phyloP scores from a whole-genome alignment of 2,888 invertebrate species.

The Osmoderma eremita region DNA sequence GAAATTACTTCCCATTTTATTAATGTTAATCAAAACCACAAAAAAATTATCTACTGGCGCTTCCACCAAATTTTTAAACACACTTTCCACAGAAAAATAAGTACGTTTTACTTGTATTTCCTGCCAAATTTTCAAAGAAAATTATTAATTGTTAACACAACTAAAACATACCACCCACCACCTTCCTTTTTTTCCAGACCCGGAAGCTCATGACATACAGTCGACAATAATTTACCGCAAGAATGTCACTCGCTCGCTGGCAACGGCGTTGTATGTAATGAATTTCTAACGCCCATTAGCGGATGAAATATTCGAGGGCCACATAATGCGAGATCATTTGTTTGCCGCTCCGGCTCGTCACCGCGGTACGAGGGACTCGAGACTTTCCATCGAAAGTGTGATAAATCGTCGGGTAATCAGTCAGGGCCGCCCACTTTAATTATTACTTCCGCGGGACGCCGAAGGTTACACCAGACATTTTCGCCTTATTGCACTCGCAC shows the following conservation, averaged over 20 bases:
- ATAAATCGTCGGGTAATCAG: conserved; percentile 35
- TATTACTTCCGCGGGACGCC: conserved; percentile 16
- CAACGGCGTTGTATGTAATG: conserved; percentile 4
- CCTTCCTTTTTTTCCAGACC: too few relatives aligned
- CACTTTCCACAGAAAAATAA: too few relatives aligned
- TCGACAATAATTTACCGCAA: conserved; percentile 24
- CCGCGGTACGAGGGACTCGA: conserved; percentile 12
- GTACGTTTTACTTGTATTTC: too few relatives aligned
- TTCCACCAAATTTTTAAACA: too few relatives aligned
- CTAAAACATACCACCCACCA: too few relatives aligned
- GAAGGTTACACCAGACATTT: conserved; percentile 24
- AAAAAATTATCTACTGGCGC: too few relatives aligned
- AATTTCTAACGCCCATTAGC: conserved; percentile 32
- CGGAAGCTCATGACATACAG: neutral
- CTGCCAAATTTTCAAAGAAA: too few relatives aligned
- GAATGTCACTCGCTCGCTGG: neutral
- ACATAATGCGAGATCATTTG: conserved; percentile 33
- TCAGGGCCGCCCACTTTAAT: conserved; percentile 34
- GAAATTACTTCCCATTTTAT: too few relatives aligned
- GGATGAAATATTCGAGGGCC: conserved; percentile 29
- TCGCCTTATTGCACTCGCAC: conserved; percentile 17
- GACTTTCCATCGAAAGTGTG: conserved; percentile 31
- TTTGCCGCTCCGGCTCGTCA: conserved; percentile 4
- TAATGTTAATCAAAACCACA: too few relatives aligned
- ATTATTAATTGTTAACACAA: too few relatives aligned